Percentiles rank a stretch among this genome's conserved stretches.
Conservation (phyloP, 2,888 invertebrate genomes). For the Andrena fulva region DNA sequence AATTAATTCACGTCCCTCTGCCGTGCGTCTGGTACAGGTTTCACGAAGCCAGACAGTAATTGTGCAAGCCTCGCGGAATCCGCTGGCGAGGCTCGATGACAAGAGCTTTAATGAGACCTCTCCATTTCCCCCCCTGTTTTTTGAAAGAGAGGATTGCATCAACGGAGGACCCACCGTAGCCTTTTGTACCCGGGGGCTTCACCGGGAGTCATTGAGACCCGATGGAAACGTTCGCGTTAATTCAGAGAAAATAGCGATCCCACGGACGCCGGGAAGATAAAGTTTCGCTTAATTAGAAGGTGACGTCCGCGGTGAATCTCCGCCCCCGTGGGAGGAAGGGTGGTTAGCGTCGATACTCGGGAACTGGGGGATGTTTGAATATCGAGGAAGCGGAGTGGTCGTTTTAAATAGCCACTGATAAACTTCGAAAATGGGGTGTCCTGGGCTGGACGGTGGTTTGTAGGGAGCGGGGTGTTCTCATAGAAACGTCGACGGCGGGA, state of each 20-base stretch:
- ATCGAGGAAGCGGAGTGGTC: neutral
- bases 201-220: constrained; percentile 4
- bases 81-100: constrained; percentile 13
- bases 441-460: too few species aligned
- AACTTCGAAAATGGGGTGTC: too few species aligned
- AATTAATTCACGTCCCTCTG: constrained; percentile 60
- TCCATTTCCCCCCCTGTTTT: constrained; percentile 13
- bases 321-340: neutral
- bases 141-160: constrained; percentile 7
- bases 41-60: constrained; percentile 15
- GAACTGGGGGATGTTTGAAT: neutral
- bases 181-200: neutral
- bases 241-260: neutral
- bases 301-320: neutral
- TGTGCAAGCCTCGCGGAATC: constrained; percentile 25
- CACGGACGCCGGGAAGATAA: neutral
- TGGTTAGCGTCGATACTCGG: neutral
- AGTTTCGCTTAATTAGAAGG: constrained; percentile 2
- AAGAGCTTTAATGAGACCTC: constrained; percentile 17
- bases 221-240: constrained; percentile 12
- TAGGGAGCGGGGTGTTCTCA: neutral
- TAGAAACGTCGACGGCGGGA: neutral
- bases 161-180: constrained; percentile 10
- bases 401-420: neutral
- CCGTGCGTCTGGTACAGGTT: constrained; percentile 32